Base-by-base conservation (phyloP, 1,140 invertebrate genomes). In the Macrosteles quadrilineatus region DNA sequence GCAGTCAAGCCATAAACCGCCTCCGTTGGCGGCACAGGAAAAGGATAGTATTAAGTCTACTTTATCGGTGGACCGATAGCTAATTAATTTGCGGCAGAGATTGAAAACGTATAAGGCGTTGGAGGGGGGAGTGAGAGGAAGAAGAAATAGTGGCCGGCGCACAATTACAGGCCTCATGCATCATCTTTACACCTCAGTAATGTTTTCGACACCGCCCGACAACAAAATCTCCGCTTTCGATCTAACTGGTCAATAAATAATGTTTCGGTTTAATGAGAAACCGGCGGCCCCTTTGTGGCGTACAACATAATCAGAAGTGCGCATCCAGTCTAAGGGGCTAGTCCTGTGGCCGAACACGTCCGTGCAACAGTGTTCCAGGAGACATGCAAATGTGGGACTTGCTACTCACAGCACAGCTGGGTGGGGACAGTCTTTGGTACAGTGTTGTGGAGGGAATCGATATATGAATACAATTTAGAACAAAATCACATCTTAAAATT, bases 171-270 rank as follows among this genome's bases (percentile, higher is more conserved):
- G 17, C 6, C 17, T 23, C 47, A 50, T 50, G 21, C 47, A 23
- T 50, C 47, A 50, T 50, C 47, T 50, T 50, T 50, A 50, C 47
- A 50, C 47, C 47, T 50, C 47, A n/a, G 47, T 50, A 50, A 50
- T 50, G 47, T 50, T 50, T 50, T 50, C 47, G 47, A 50, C 47
- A 50, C 47, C 47, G 47, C 17, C 47, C 47, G 47, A 50, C 47
- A 50, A 50, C 47, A 50, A 50, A 50, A 50, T 50, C 47, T 50
- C 47, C 47, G 47, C 47, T 50, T 50, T 50, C 47, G 47, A 50
- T 50, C 47, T 50, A 50, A 50, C 47, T n/a, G 47, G 47, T 50
- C 47, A 50, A 50, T 50, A 50, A 50, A 50, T 50, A 50, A 50
- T 50, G 47, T 50, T 50, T 50, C 47, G 47, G 47, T 50, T 50